Base-by-base conservation (phyloP, 2,113 vertebrate genomes). In the Hyperopisus bebe region DNA sequence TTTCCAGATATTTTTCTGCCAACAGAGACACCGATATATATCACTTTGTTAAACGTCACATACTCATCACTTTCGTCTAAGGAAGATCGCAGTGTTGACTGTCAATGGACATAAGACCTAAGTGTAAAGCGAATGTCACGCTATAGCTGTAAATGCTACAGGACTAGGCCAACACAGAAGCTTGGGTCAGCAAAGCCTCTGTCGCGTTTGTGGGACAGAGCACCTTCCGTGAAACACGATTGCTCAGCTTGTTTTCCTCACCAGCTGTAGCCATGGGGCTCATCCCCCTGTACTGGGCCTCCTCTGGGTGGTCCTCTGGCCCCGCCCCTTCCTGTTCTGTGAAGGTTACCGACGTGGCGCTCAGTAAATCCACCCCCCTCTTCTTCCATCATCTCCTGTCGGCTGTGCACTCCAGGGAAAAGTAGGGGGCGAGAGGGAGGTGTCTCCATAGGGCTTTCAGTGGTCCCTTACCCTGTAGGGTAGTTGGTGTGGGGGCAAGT, bases 361-460 rank as follows among this genome's bases (percentile, higher is more conserved):
- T 24, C 39, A 2, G 24, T 84, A 84, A 84, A 44, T 84, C 44
- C 82, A 46, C 35, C 24, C 94, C 95, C 93, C 95, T 94, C 94
- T 94, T 96, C 96, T 95, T 97, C 96, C 94, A 97, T 97, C 96
- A 96, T 96, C 91, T 92, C 91, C 94, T 97, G 96, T 96, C 96
- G 96, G 94, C 94, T 95, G 94, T 95, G 95, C 94, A 93, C 96
- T 96, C 96, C 95, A 97, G 96, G 96, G 97, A 97, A 97, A 96
- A 96, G 95, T 95, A 95, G 92, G 95, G 95, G 92, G 95, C 91
- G 94, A 90, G 89, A 35, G 83, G 53, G 86, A 84, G 74, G 74
- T 77, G 88, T 90, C 82, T 88, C 83, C 93, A 35, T 35, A 17
- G 48, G 2, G 27, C 11, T 5, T 35, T 55, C 27, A 35, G 48